Evolutionary conservation across 2,113 vertebrate species (phyloP).

Genomic region (Colinus virginianus): DNA sequence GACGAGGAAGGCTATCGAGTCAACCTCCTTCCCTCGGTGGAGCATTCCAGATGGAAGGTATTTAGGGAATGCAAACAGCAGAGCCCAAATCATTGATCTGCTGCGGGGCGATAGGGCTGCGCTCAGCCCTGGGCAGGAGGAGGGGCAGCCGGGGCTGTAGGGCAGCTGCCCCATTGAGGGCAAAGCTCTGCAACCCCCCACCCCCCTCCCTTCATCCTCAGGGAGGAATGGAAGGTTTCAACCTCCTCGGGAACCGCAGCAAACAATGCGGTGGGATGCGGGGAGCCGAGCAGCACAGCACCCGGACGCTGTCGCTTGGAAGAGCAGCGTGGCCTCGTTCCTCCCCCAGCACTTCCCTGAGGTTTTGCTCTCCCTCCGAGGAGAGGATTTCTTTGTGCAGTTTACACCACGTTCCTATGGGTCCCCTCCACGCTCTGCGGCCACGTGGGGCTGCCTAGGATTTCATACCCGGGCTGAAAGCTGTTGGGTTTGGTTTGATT

Average conservation of each 20-base stretch:
- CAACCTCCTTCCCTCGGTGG: not conserved
- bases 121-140: not conserved
- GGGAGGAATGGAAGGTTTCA: not conserved
- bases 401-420: not conserved
- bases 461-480: not conserved
- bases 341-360: not conserved
- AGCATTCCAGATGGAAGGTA: conserved; percentile 43
- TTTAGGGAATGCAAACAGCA: conserved; percentile 45
- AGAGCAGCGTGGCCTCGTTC: not conserved
- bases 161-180: not conserved
- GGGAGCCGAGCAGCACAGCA: not conserved
- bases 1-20: not conserved
- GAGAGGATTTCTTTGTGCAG: fast-evolving
- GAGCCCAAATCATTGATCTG: not conserved
- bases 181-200: not conserved
- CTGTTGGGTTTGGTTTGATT: not conserved
- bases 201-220: not conserved
- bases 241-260: not conserved
- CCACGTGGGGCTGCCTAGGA: not conserved
- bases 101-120: not conserved
- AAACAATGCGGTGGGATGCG: not conserved
- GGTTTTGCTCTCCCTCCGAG: not conserved
- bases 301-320: fast-evolving
- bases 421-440: not conserved
- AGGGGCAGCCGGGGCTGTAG: no score